Base-by-base conservation (phyloP, 1,140 invertebrate genomes). In the Trichonephila clavipes region DNA sequence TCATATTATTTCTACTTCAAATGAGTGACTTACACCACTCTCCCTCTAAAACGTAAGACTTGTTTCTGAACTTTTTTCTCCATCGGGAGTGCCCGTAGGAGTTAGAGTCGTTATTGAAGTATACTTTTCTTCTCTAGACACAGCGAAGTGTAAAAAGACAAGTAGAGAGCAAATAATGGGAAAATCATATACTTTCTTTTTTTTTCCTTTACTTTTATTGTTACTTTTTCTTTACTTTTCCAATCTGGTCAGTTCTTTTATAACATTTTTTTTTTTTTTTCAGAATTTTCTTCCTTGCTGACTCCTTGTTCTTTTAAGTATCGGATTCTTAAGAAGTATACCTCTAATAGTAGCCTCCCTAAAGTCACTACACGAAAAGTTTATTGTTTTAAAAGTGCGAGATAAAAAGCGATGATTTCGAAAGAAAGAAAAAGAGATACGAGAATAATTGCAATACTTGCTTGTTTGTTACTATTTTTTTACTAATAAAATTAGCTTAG, bases 61-160 rank as follows among this genome's bases (percentile, higher is more conserved):
- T 2, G 51, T 83, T 59, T 58, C 82, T 83, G 44, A 83, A 83
- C 51, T 83, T 83, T 51, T 51, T 28, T 51, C 59, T 10, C 44
- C 21, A 83, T 24, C 44, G 40, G 44, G 72, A 51, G 58, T 77
- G 34, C 72, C 72, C 72, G 34, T 77, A 77, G 72, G 72, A 77
- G 72, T 77, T 59, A 24, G 82, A 16, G 59, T 88, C 87, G 87
- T 88, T 88, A 88, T 88, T 88, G 87, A 88, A 88, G 87, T 88
- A 51, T 88, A 69, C 87, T 72, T 88, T 69, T 69, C 64, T 51
- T 58, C 62, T 69, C 61, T 88, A 21, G 87, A 88, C 40, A 72
- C 34, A 88, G 87, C 69, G 64, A 72, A 88, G 87, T 88, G 87
- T 69, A 58, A 88, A 64, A 58, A 69, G 28, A 88, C 87, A 69